phyloP scores from a whole-genome alignment of 2,113 vertebrate species.

The Kobus ellipsiprymnus region DNA sequence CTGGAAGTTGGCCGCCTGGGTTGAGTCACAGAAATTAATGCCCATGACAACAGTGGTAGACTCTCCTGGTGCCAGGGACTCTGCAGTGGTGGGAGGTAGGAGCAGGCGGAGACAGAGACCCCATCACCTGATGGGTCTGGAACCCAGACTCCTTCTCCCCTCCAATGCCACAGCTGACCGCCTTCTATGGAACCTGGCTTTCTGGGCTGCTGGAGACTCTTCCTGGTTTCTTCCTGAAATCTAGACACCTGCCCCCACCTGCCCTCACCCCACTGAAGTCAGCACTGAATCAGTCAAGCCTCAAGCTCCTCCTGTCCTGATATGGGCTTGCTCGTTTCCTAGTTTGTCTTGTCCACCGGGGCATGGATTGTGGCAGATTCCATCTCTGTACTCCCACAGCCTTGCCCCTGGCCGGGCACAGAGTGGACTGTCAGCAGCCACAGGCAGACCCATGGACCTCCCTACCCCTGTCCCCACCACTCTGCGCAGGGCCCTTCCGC shows the following conservation, averaged over 20 bases:
- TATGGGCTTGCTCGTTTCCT: neutral
- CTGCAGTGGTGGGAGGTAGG: slow-evolving; percentile 72
- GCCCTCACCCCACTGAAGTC: neutral
- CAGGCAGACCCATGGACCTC: neutral
- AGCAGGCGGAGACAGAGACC: neutral
- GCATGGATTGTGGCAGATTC: neutral
- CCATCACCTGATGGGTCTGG: neutral
- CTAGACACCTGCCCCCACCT: neutral
- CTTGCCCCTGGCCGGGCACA: neutral
- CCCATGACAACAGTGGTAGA: slow-evolving; percentile 87
- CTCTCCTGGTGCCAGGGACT: slow-evolving; percentile 88
- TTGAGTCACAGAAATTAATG: slow-evolving; percentile 98
- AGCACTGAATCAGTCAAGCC: neutral
- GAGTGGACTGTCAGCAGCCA: neutral
- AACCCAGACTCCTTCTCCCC: neutral
- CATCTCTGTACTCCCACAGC: neutral
- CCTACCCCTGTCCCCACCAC: neutral
- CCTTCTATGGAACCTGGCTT: neutral
- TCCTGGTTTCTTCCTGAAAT: neutral
- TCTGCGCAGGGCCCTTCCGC: slow-evolving; percentile 17
- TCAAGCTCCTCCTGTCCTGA: neutral
- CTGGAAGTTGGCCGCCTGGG: slow-evolving; percentile 97
- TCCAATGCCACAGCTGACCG: neutral
- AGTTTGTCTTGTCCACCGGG: neutral
- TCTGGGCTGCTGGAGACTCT: neutral